Conservation (phyloP, 2,888 invertebrate species). For the Coenonympha arcania region DNA sequence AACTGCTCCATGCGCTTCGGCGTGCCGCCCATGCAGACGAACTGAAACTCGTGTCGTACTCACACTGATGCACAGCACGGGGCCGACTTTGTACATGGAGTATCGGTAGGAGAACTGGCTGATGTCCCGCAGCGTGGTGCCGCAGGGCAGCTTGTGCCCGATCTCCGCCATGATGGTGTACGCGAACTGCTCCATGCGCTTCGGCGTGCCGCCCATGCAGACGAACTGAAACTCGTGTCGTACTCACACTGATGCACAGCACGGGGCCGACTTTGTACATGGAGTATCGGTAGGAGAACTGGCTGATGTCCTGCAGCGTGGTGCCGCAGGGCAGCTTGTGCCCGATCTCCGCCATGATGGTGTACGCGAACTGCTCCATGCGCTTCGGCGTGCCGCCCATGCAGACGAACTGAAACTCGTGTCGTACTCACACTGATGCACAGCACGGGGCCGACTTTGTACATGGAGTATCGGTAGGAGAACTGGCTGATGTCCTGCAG, state of each 20-base stretch:
- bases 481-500: conserved; percentile 91
- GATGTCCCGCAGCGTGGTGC: conserved; percentile 90
- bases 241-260: conserved; percentile 86
- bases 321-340: conserved; percentile 92
- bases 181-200: conserved; percentile 94
- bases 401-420: conserved; percentile 93
- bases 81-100: conserved; percentile 96
- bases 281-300: conserved; percentile 92
- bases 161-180: conserved; percentile 92
- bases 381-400: conserved; percentile 97
- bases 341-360: conserved; percentile 90
- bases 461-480: conserved; percentile 95
- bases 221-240: conserved; percentile 94
- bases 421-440: no score
- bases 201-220: conserved; percentile 96
- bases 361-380: conserved; percentile 94
- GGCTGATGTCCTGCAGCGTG: conserved; percentile 89
- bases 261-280: conserved; percentile 97
- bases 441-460: conserved; percentile 92
- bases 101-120: conserved; percentile 94
- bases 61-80: conserved; percentile 88
- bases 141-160: conserved; percentile 90
- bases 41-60: no score
- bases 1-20: conserved; percentile 95
- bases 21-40: conserved; percentile 97